Evolutionary conservation across 2,797 vertebrate species (phyloP).

Genomic region (Periparus ater): DNA sequence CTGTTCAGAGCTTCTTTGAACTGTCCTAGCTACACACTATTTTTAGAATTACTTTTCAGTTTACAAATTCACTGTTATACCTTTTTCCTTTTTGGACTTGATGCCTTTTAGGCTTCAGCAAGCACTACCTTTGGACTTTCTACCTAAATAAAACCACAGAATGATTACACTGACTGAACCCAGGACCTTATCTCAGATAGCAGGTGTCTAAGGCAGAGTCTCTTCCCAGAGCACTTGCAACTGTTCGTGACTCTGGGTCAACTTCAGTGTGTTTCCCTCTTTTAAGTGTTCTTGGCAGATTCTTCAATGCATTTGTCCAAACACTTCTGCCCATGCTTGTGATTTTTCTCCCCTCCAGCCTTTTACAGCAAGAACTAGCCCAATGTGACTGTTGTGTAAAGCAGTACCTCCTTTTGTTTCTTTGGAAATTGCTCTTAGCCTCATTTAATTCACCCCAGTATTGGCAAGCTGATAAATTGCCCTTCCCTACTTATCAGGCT

Average conservation of each 20-base stretch:
- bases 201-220: not conserved
- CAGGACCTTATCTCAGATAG: not conserved
- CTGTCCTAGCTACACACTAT: not conserved
- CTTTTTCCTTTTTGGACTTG: not conserved
- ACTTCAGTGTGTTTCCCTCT: not conserved
- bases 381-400: not conserved
- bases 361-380: not conserved
- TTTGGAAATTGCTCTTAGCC: not conserved
- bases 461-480: not conserved
- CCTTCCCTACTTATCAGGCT: not conserved
- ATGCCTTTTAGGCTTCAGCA: not conserved
- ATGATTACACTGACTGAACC: not conserved
- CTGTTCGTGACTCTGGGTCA: not conserved
- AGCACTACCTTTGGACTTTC: not conserved
- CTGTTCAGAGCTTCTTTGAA: not conserved
- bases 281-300: not conserved
- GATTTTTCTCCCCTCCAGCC: not conserved
- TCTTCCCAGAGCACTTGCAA: not conserved
- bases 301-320: not conserved
- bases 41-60: not conserved
- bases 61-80: not conserved
- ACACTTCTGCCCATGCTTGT: not conserved
- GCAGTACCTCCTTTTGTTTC: not conserved
- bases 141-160: not conserved
- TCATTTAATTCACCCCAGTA: not conserved